Evolutionary conservation across 2,113 vertebrate genomes (phyloP).

Genomic region (Hippocampus comes): DNA sequence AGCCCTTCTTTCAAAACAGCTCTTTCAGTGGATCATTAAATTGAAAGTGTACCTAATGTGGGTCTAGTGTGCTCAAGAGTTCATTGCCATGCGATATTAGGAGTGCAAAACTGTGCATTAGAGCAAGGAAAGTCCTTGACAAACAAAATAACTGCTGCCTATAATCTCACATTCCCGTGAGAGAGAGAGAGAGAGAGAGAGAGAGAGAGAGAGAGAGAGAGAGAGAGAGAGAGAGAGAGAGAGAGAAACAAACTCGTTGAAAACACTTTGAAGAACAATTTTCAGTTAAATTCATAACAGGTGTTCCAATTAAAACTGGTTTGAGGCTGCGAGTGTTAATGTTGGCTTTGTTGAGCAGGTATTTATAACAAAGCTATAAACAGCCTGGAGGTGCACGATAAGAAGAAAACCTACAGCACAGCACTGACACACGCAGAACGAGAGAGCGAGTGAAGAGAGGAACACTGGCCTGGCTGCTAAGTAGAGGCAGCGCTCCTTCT

Average conservation of each 20-base stretch:
- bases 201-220: conserved; percentile 9
- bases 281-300: conserved; percentile 42
- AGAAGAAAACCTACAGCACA: conserved; percentile 54
- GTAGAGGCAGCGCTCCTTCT: conserved; percentile 59
- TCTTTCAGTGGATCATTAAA: not conserved
- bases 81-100: not conserved
- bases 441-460: conserved; percentile 23
- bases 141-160: conserved; percentile 12
- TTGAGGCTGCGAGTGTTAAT: conserved; percentile 49
- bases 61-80: not conserved
- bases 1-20: not conserved
- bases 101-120: not conserved
- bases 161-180: conserved; percentile 7
- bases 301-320: conserved; percentile 55
- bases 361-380: conserved; percentile 54
- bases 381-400: conserved; percentile 49
- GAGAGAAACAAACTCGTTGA: conserved; percentile 22
- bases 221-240: conserved; percentile 11
- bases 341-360: conserved; percentile 58
- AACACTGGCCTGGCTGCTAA: conserved; percentile 39
- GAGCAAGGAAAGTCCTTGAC: conserved; percentile 7
- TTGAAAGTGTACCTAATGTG: not conserved
- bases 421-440: conserved; percentile 23
- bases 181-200: not conserved
- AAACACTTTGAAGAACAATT: conserved; percentile 33